Percentiles rank a stretch among this genome's conserved stretches.
Evolutionary conservation across 35 echinoderm and acorn worm genomes (phyloP).

Genomic region (Acanthaster planci): DNA sequence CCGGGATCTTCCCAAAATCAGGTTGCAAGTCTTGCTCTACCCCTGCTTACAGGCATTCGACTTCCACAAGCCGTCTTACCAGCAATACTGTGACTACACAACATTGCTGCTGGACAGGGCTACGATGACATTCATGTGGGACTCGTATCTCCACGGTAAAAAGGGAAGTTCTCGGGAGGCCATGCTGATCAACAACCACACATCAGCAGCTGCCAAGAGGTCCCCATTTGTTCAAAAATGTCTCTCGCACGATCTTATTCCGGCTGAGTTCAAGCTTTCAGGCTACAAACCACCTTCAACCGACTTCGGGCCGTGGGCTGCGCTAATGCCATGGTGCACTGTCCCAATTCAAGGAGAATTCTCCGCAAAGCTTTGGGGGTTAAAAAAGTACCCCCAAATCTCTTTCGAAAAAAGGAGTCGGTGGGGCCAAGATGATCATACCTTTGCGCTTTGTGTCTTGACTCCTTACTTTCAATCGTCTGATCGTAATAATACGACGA

Average conservation of each 20-base stretch:
- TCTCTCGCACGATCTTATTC: constrained; percentile 19
- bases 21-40: constrained; percentile 37
- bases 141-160: constrained; percentile 25
- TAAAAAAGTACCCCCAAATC: no score
- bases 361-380: no score
- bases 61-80: constrained; percentile 52
- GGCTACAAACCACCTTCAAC: constrained; percentile 1
- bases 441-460: no score
- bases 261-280: constrained; percentile 25
- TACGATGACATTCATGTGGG: background rate
- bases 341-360: no score
- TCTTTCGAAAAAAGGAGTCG: no score
- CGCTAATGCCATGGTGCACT: no score
- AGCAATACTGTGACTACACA: background rate
- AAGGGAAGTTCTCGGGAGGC: background rate
- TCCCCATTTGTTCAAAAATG: background rate
- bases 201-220: background rate
- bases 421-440: no score
- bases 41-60: constrained; percentile 56
- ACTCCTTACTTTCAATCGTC: no score
- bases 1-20: constrained; percentile 16
- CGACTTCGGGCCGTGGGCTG: background rate
- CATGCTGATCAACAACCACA: background rate
- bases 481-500: no score
- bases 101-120: background rate